phyloP scores from a whole-genome alignment of 2,113 vertebrate genomes.

The Acrocephalus arundinaceus region DNA sequence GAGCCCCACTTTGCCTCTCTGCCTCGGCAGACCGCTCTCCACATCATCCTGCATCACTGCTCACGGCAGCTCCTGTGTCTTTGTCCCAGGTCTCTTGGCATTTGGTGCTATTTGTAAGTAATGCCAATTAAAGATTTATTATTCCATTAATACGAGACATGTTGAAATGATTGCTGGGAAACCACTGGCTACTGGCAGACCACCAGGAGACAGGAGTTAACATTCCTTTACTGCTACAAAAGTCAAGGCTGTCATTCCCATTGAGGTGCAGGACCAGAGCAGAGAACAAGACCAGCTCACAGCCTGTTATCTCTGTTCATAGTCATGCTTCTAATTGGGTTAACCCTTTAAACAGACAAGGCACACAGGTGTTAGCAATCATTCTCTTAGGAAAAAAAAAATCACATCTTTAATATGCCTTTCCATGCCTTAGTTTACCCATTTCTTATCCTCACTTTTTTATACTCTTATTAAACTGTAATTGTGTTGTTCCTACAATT shows the following conservation, averaged over 20 bases:
- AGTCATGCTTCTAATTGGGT: neutral
- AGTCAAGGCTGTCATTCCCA: neutral
- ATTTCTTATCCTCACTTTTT: neutral
- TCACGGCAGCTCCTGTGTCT: neutral
- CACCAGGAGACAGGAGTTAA: neutral
- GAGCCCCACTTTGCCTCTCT: neutral
- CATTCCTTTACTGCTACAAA: neutral
- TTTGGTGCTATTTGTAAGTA: neutral
- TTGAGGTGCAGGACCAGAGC: neutral
- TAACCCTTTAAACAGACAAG: constrained; percentile 7
- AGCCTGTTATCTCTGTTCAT: neutral
- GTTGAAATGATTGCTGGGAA: neutral
- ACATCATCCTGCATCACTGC: neutral
- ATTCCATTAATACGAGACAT: neutral
- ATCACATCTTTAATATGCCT: neutral
- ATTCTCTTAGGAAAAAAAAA: neutral
- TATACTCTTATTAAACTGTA: neutral
- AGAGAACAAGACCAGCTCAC: neutral
- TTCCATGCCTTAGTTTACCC: neutral
- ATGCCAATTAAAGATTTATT: neutral
- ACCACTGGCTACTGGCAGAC: neutral
- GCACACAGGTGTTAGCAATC: neutral
- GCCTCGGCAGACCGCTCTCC: neutral
- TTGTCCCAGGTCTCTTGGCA: neutral
- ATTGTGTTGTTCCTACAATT: neutral